Base-by-base conservation (phyloP, 2,113 vertebrate species). In the Lipotes vexillifer region DNA sequence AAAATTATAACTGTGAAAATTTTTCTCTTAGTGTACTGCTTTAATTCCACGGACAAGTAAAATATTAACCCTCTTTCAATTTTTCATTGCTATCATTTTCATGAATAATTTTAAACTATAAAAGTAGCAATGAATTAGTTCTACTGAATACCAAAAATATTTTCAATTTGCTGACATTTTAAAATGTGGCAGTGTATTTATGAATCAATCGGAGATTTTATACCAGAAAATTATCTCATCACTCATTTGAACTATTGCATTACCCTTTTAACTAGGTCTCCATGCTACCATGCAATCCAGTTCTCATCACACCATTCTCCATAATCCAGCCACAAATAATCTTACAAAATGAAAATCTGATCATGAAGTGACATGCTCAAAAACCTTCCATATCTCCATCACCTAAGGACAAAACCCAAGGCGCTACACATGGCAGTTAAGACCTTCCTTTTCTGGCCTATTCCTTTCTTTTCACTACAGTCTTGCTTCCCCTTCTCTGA, bases 1-100 rank as follows among this genome's bases (percentile, higher is more conserved):
- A 83, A 83, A 91, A 89, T 93, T 88, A 44, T 91, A 84, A 81
- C 75, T 94, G 66, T 38, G 23, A 77, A 82, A 10, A 41, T 20
- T 65, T 81, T 96, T 65, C 20, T 78, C 46, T 90, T 41, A 68
- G 27, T 55, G 85, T 71, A 74, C 66, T 82, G 12, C 27, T 65
- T 88, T 95, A 95, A 93, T 95, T 93, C 87, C 74, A 89, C 65
- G 59, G 33, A 96, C 72, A 93, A 96, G 88, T 81, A 95, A 96
- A 96, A 89, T 78, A 94, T 8, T 61, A 80, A 77, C 10, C 15
- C 2, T 63, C 46, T 97, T 94, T 78, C 75, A 72, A 89, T 63
- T 91, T 92, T 85, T 91, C 86, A 88, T 46, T 93, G 65, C 88
- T 92, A 86, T 92, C 90, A 88, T 88, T 93, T 88, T 94, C 93